These are phyloP conservation scores for Atlantisia rogersi DNA, from an alignment of 2,113 vertebrate species.

Conservation along the genomic window DNA sequence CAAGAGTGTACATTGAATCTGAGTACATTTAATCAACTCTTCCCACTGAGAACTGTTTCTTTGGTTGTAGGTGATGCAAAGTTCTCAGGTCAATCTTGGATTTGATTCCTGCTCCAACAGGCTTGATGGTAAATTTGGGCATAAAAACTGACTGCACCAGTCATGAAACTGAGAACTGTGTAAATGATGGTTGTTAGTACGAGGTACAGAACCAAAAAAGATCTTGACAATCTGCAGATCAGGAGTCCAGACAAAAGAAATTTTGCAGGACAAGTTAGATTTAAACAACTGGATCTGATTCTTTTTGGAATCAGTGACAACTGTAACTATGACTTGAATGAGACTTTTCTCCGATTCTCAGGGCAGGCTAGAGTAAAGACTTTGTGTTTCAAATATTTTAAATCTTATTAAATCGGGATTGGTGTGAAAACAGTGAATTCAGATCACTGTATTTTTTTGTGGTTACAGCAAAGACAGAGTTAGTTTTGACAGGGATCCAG, in stretches of 20 bases:
- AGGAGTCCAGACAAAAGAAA: background rate
- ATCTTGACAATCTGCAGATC: background rate
- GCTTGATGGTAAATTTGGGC: background rate
- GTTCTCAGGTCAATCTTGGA: background rate
- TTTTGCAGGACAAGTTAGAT: background rate
- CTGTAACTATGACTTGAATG: background rate
- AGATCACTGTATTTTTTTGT: background rate
- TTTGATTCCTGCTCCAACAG: background rate
- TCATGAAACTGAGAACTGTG: background rate
- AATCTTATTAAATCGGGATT: background rate
- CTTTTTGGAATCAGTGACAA: background rate
- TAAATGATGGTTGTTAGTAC: background rate
- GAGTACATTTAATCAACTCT: background rate
- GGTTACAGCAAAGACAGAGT: too few relatives aligned
- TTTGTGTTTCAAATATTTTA: background rate
- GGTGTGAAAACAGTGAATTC: background rate
- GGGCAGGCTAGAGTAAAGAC: background rate
- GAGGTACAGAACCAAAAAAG: background rate
- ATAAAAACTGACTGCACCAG: background rate
- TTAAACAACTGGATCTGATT: background rate
- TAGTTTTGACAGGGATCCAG: too few relatives aligned
- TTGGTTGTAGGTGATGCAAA: background rate
- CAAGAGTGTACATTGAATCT: background rate
- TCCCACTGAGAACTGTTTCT: background rate
- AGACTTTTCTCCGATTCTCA: background rate